Evolutionary conservation across 2,888 invertebrate species (phyloP), one percentile per base, ranked within the genome.

Genomic region (Sympetrum striolatum): DNA sequence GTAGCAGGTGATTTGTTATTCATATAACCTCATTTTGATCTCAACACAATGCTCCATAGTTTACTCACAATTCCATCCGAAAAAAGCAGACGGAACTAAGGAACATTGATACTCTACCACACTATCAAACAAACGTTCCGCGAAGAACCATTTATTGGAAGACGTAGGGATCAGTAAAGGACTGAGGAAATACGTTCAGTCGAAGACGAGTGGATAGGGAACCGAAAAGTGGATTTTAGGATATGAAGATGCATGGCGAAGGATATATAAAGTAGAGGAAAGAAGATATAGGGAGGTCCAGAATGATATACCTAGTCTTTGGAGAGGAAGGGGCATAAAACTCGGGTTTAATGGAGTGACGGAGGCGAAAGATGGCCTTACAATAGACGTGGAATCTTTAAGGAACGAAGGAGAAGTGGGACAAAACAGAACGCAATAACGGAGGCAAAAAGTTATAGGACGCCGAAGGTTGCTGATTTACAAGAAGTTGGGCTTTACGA

Each of bases 311-410:
- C 22, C 53, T 60, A 37, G 48, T 48, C 58, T n/a, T 37, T 18
- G 60, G 86, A 53, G 53, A 86, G 14, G 86, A 60, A 60, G 58
- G 58, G 86, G 60, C 86, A 86, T 86, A 86, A 86, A 86, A 86
- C 86, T 86, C 37, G 86, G 64, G 86, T 60, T 86, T 86, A 86
- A 86, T 86, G 86, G 86, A 86, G 86, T 86, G 86, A 60, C 60
- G 58, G 60, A 86, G 37, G 1, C 60, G 35, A 39, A 64, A 60
- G 86, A 60, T 39, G 60, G 37, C 37, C 80, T 39, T 22, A n/a
- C 44, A 80, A 80, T 14, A 39, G 22, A 39, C 22, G 39, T 22
- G 73, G 31, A 31, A 73, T 73, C 73, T 73, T 31, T 31, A 53
- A 73, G 25, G 73, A 31, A 44, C 35, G 39, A 35, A 39, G 48